phyloP scores from a whole-genome alignment of 2,113 vertebrate species.

The Saimiri boliviensis region DNA sequence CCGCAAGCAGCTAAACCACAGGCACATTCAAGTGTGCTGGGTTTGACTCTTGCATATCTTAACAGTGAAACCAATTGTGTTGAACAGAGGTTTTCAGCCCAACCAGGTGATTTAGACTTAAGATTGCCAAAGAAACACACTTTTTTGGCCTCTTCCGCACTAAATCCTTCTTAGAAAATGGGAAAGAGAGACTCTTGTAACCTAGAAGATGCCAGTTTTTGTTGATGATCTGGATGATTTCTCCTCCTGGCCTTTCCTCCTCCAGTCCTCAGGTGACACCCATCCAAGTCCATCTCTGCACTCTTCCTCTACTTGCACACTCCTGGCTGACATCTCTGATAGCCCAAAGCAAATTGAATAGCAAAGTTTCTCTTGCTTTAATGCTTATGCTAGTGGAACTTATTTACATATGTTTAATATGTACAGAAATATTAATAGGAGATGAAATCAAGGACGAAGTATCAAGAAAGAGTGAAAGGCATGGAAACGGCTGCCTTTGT shows the following conservation, averaged over 20 bases:
- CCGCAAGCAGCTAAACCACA: background rate
- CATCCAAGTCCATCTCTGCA: background rate
- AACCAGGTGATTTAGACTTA: background rate
- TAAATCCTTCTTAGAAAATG: background rate
- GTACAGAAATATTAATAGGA: background rate
- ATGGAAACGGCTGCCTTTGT: background rate
- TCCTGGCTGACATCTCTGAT: background rate
- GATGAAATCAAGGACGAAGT: accelerated
- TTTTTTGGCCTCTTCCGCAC: background rate
- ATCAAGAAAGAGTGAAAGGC: background rate
- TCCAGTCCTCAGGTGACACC: background rate
- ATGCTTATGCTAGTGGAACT: background rate
- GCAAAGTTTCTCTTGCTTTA: background rate
- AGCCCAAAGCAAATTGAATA: background rate
- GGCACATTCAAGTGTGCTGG: background rate
- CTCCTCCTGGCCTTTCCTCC: background rate
- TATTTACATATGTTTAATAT: background rate
- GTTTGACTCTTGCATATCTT: background rate
- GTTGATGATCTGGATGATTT: background rate
- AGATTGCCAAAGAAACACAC: background rate
- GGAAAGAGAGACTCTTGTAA: background rate
- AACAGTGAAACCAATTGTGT: background rate
- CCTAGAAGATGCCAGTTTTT: background rate
- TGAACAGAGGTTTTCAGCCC: background rate
- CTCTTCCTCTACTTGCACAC: background rate